Evolutionary conservation across 53 echinoderm and acorn worm species (phyloP).

Genomic region (Holothuria leucospilota): DNA sequence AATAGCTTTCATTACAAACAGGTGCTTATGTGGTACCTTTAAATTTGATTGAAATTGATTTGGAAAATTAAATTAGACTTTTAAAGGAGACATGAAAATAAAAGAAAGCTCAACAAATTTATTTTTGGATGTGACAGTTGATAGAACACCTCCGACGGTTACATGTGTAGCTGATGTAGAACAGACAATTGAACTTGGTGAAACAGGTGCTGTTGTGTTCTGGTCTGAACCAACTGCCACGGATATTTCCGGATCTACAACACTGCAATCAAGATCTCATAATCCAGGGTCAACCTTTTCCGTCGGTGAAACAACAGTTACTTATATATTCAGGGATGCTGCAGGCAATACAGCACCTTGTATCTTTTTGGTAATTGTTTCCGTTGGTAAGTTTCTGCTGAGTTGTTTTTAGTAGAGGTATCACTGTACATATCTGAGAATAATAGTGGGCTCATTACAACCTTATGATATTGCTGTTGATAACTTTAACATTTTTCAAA

Average conservation of each 20-base stretch:
- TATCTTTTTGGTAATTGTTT: slow-evolving; percentile 45
- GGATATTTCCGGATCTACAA: slow-evolving; percentile 46
- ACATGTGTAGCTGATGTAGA: slow-evolving; percentile 30
- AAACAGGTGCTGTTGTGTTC: background rate
- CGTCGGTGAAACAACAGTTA: slow-evolving; percentile 64
- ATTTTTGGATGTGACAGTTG: background rate
- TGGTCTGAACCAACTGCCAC: slow-evolving; percentile 28
- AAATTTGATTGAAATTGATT: no score
- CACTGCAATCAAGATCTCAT: slow-evolving; percentile 33
- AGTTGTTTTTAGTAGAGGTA: no score
- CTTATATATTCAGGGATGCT: slow-evolving; percentile 55
- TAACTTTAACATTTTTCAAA: no score
- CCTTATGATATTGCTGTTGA: no score
- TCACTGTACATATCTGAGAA: no score
- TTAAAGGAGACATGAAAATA: no score
- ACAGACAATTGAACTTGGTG: slow-evolving; percentile 30
- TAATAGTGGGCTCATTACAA: no score
- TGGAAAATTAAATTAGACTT: no score
- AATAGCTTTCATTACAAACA: no score
- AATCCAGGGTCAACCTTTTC: slow-evolving; percentile 49
- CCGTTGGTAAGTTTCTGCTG: background rate
- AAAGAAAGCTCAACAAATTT: no score
- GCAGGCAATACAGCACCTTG: slow-evolving; percentile 46
- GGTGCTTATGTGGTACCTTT: no score
- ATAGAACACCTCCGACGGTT: slow-evolving; percentile 41